phyloP scores from a whole-genome alignment of 2,888 invertebrate genomes.

The Perdita meconis region DNA sequence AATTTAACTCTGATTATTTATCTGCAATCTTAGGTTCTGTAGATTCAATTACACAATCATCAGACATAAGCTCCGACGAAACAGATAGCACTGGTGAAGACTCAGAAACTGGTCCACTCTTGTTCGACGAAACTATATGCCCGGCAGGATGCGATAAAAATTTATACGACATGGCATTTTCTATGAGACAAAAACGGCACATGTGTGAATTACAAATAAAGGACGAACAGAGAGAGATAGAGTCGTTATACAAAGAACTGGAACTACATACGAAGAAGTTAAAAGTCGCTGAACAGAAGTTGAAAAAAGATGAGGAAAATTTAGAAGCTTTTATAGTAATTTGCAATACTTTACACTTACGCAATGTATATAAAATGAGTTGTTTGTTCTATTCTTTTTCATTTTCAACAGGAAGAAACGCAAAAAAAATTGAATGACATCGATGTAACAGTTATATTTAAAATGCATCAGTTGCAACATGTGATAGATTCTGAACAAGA shows the following conservation, averaged over 20 bases:
- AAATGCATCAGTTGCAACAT: constrained; percentile 89
- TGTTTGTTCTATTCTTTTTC: not conserved
- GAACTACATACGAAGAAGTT: constrained; percentile 87
- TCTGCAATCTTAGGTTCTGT: constrained; percentile 36
- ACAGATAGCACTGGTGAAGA: constrained; percentile 88
- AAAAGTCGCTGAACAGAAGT: constrained; percentile 85
- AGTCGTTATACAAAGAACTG: constrained; percentile 87
- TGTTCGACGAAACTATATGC: constrained; percentile 89
- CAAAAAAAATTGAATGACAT: constrained; percentile 92
- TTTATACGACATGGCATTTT: constrained; percentile 89
- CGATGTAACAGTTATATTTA: constrained; percentile 88
- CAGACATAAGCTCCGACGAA: constrained; percentile 84
- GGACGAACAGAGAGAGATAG: constrained; percentile 86
- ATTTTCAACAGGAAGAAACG: constrained; percentile 87
- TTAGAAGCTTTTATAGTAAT: constrained; percentile 88
- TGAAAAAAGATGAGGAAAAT: constrained; percentile 86
- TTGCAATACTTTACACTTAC: not conserved
- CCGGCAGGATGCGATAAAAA: constrained; percentile 89
- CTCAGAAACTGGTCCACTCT: constrained; percentile 88
- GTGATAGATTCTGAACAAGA: constrained; percentile 85
- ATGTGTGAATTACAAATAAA: constrained; percentile 86
- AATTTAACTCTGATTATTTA: constrained; percentile 5
- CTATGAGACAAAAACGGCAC: constrained; percentile 87
- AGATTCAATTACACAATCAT: constrained; percentile 81
- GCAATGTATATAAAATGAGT: not conserved